A percentile compares a stretch with the other conserved stretches of the same genome.
Evolutionary conservation across 2,113 vertebrate genomes (phyloP).

Genomic region (Geococcyx californianus): DNA sequence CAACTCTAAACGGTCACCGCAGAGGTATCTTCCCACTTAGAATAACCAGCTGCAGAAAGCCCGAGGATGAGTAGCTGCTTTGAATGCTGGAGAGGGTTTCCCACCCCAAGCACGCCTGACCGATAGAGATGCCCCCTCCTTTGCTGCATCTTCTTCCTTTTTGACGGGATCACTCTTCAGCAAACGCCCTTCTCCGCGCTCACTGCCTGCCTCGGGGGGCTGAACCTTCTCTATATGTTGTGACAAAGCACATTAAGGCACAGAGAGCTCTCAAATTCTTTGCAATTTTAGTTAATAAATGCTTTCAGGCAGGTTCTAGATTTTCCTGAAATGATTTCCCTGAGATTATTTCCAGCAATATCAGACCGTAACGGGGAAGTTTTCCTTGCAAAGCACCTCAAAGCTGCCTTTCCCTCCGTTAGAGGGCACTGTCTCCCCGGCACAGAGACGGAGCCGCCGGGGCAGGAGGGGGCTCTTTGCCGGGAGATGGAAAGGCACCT

Average conservation of each 20-base stretch:
- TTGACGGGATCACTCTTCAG: not conserved
- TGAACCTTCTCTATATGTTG: not conserved
- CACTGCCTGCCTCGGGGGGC: not conserved
- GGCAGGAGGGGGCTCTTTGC: not conserved
- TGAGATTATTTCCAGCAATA: not conserved
- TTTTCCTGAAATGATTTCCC: not conserved
- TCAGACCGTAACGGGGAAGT: not conserved
- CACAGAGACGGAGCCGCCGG: not conserved
- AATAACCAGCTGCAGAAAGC: not conserved
- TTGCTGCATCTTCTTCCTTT: not conserved
- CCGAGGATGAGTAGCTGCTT: not conserved
- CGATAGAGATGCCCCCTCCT: rapidly evolving
- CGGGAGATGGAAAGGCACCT: not conserved
- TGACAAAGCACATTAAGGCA: not conserved
- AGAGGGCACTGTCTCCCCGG: not conserved
- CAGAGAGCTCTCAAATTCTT: not conserved
- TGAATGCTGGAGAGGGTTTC: not conserved
- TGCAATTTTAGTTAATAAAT: not conserved
- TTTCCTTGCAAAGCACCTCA: not conserved
- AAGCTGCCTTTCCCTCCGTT: not conserved
- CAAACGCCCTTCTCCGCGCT: not conserved
- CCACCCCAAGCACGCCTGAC: not conserved
- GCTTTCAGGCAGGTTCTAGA: not conserved
- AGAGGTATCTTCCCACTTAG: not conserved
- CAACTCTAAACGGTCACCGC: not conserved